phyloP scores from a whole-genome alignment of 1,140 invertebrate species.

The Drosophila simulans region DNA sequence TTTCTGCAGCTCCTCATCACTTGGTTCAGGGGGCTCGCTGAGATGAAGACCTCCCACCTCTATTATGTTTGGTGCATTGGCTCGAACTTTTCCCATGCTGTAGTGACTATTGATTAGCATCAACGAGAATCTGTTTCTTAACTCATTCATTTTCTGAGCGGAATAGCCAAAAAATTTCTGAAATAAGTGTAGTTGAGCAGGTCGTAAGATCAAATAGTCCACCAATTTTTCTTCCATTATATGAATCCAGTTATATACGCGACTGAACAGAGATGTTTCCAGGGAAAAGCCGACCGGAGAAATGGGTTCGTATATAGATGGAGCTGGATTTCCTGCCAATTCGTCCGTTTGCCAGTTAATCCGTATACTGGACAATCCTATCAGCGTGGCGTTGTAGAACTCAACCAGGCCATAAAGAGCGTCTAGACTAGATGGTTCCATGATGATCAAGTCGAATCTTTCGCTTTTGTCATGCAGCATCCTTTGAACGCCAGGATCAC shows the following conservation, averaged over 20 bases:
- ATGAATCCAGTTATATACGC: slow-evolving; percentile 76
- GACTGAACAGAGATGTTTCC: slow-evolving; percentile 76
- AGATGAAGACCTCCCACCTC: slow-evolving; percentile 86
- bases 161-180: slow-evolving; percentile 60
- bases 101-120: slow-evolving; percentile 71
- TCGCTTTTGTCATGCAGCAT: slow-evolving; percentile 34
- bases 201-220: slow-evolving; percentile 27
- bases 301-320: slow-evolving; percentile 70
- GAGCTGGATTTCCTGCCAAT: slow-evolving; percentile 52
- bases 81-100: slow-evolving; percentile 52
- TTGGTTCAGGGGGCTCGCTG: slow-evolving; percentile 70
- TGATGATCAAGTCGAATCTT: slow-evolving; percentile 61
- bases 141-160: slow-evolving; percentile 23
- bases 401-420: slow-evolving; percentile 57
- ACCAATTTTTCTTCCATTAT: slow-evolving; percentile 47
- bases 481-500: slow-evolving; percentile 40
- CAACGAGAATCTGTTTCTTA: slow-evolving; percentile 43
- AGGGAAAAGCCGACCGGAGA: slow-evolving; percentile 55
- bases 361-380: slow-evolving; percentile 41
- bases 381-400: slow-evolving; percentile 50
- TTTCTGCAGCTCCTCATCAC: slow-evolving; percentile 80
- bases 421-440: slow-evolving; percentile 44
- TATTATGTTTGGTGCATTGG: slow-evolving; percentile 66
- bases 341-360: slow-evolving; percentile 32
- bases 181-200: slow-evolving; percentile 66